Base-by-base conservation (phyloP, 2,888 invertebrate genomes). In the Tortricodes alternella region DNA sequence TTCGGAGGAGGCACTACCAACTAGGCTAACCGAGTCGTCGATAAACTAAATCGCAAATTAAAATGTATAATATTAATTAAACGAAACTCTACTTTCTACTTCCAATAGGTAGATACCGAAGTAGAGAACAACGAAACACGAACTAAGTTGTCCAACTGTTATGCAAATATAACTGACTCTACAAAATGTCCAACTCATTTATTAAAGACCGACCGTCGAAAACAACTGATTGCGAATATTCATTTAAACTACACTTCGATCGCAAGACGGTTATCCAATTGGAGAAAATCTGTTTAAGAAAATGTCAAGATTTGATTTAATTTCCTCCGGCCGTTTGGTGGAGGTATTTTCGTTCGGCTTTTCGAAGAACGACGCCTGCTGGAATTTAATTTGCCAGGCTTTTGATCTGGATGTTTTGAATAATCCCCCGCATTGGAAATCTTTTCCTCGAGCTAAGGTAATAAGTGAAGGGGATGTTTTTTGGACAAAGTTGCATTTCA, bases 311-410 rank as follows among this genome's bases (percentile, higher is more conserved):
- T 60, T 58, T 65, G 59, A 68, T 69, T 67, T 65, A 61, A 69
- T 70, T 68, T 65, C 57, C 57, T 49, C 44, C 27, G 35, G 62
- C 59, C 61, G 34, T n/a, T 8, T 18, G 1, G 21, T 16, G 13
- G 16, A 34, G 34, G 41, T 24, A 44, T 50, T 58, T 49, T 49
- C 46, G 11, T 43, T 44, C 46, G 46, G 37, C 35, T 39, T 55
- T 38, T 19, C 46, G 19, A 27, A 21, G 39, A 44, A n/a, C n/a
- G n/a, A 39, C 60, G 56, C 57, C 53, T 48, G 51, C 37, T 39
- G 66, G 67, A 73, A 74, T 73, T 72, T 73, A 71, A 73, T 74
- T 73, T 68, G 19, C 62, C 59, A 49, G 60, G 53, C 66, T 59
- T 69, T 58, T 65, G 64, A 70, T 67, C 68, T 65, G 57, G 59